phyloP scores from a whole-genome alignment of 2,888 invertebrate species.

The Stenolophus ochropezus region DNA sequence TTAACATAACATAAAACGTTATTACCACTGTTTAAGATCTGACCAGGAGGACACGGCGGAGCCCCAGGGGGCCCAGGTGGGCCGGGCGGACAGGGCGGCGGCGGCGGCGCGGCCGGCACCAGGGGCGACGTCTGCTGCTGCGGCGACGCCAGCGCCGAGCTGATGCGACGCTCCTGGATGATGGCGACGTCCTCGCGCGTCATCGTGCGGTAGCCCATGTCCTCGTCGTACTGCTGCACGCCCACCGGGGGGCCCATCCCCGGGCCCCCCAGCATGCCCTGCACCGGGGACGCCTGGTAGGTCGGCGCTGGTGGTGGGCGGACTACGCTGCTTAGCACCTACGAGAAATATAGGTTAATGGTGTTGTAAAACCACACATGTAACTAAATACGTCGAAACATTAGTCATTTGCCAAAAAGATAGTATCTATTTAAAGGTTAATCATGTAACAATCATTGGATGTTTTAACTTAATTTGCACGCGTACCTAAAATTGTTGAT shows the following conservation, averaged over 20 bases:
- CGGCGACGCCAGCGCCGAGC: slow-evolving; percentile 63
- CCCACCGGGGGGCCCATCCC: slow-evolving; percentile 65
- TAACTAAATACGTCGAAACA: too few species aligned
- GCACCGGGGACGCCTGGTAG: slow-evolving; percentile 68
- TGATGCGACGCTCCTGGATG: slow-evolving; percentile 80
- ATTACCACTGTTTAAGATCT: background rate
- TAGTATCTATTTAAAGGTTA: too few species aligned
- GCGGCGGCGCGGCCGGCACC: slow-evolving; percentile 71
- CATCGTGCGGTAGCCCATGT: slow-evolving; percentile 92
- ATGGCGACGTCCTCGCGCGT: slow-evolving; percentile 92
- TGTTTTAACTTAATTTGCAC: too few species aligned
- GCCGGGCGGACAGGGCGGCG: slow-evolving; percentile 66
- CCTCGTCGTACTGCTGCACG: slow-evolving; percentile 83
- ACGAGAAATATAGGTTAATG: slow-evolving; percentile 63
- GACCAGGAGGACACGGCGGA: background rate
- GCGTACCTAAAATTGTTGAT: too few species aligned
- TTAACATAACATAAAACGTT: too few species aligned
- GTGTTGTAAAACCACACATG: too few species aligned
- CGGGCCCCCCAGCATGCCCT: slow-evolving; percentile 50
- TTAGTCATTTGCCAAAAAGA: too few species aligned
- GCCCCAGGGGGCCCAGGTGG: background rate
- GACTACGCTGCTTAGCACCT: slow-evolving; percentile 63
- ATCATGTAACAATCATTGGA: too few species aligned
- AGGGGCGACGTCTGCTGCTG: slow-evolving; percentile 58
- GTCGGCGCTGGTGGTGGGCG: slow-evolving; percentile 69